phyloP scores from a whole-genome alignment of 2,113 vertebrate species.

The Oryzias woworae region DNA sequence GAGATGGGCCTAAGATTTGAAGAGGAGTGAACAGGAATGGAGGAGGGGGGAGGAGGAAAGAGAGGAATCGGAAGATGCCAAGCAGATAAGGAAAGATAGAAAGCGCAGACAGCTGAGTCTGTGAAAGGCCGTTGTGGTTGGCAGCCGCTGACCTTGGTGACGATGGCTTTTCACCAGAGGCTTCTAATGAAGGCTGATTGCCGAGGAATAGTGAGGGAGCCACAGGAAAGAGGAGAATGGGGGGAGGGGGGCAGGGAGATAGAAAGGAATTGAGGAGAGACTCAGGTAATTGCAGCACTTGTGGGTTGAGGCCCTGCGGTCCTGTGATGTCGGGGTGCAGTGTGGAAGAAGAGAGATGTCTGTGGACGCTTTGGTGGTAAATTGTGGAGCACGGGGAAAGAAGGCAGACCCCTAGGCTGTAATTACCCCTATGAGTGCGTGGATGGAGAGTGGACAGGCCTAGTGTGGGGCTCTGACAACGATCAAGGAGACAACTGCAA shows the following conservation, averaged over 20 bases:
- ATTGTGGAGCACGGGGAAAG: slow-evolving; percentile 71
- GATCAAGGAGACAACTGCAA: slow-evolving; percentile 59
- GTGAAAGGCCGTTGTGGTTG: slow-evolving; percentile 71
- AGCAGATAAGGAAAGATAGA: slow-evolving; percentile 49
- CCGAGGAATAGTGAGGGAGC: slow-evolving; percentile 68
- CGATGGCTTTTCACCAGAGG: slow-evolving; percentile 76
- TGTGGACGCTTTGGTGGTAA: slow-evolving; percentile 73
- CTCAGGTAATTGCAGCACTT: slow-evolving; percentile 81
- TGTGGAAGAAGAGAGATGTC: slow-evolving; percentile 72
- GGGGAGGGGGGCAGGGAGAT: slow-evolving; percentile 24
- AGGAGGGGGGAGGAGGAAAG: neutral
- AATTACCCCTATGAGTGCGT: slow-evolving; percentile 75
- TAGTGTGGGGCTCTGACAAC: slow-evolving; percentile 67
- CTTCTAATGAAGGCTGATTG: slow-evolving; percentile 83
- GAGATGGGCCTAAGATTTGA: slow-evolving; percentile 51
- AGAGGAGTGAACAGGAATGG: slow-evolving; percentile 26
- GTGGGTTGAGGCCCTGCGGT: slow-evolving; percentile 75
- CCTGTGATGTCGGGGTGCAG: slow-evolving; percentile 77
- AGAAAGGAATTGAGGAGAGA: slow-evolving; percentile 66
- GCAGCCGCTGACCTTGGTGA: slow-evolving; percentile 78
- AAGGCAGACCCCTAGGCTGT: slow-evolving; percentile 70
- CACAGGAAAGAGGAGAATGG: slow-evolving; percentile 30
- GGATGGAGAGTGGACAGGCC: slow-evolving; percentile 71
- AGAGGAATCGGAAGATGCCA: slow-evolving; percentile 23
- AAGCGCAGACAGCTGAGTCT: slow-evolving; percentile 61